A percentile compares a stretch with the other conserved stretches of the same genome.
phyloP scores from a whole-genome alignment of 2,113 vertebrate genomes.

The Nansenia antarctica region DNA sequence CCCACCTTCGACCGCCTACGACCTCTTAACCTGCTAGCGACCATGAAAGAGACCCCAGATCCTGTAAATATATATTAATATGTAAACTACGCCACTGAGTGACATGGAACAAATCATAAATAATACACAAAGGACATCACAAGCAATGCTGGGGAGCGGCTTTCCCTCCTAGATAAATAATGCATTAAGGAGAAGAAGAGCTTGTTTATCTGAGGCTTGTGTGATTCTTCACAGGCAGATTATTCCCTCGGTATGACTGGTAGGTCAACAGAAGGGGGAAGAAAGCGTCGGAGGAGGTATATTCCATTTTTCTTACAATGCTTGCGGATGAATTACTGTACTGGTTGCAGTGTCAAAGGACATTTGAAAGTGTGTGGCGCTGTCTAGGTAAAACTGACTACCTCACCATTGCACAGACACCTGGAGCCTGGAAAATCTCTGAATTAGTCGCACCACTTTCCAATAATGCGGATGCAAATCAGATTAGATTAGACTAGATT shows the following conservation, averaged over 20 bases:
- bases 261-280: conserved; percentile 58
- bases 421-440: neutral
- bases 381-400: neutral
- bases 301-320: conserved; percentile 11
- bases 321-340: neutral
- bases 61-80: conserved; percentile 48
- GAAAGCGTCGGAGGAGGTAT: conserved; percentile 20
- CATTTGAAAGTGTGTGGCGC: neutral
- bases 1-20: conserved; percentile 4
- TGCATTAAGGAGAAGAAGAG: conserved; percentile 67
- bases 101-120: conserved; percentile 60
- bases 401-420: neutral
- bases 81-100: conserved; percentile 59
- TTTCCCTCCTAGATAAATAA: conserved; percentile 65
- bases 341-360: neutral
- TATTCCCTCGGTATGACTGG: conserved; percentile 65
- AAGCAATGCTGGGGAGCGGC: conserved; percentile 56
- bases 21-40: conserved; percentile 33
- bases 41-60: conserved; percentile 41
- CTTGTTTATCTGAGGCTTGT: conserved; percentile 69
- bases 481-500: too few species aligned
- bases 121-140: conserved; percentile 76
- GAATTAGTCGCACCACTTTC: too few species aligned
- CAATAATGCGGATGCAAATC: too few species aligned
- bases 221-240: conserved; percentile 64